Conservation (phyloP, 2,797 vertebrate genomes). For the Sebastes matsubarae region DNA sequence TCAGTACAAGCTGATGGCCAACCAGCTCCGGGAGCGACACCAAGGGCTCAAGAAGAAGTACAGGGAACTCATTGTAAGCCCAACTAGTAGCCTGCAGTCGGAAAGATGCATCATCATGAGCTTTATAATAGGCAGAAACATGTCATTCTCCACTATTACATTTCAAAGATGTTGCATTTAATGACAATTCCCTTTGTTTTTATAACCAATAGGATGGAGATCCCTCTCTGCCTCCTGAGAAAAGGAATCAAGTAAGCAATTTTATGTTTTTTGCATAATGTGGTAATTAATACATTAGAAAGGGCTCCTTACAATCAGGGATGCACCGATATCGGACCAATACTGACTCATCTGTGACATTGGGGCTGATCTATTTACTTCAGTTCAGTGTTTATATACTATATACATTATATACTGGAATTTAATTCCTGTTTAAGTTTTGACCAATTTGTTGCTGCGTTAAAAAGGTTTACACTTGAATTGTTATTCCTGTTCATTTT, state of each 20-base stretch:
- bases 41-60: slow-evolving; percentile 97
- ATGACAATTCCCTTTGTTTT: neutral
- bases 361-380: too few relatives aligned
- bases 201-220: slow-evolving; percentile 90
- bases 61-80: slow-evolving; percentile 92
- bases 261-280: neutral
- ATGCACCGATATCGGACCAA: too few relatives aligned
- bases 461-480: too few relatives aligned
- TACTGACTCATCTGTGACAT: too few relatives aligned
- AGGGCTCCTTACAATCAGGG: too few relatives aligned
- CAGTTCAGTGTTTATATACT: too few relatives aligned
- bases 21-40: slow-evolving; percentile 94
- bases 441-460: too few relatives aligned
- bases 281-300: too few relatives aligned
- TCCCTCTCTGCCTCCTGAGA: slow-evolving; percentile 93
- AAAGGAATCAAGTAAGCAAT: slow-evolving; percentile 91
- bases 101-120: neutral
- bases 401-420: too few relatives aligned
- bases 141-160: neutral
- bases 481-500: too few relatives aligned
- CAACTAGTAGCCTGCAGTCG: neutral
- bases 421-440: too few relatives aligned
- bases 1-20: slow-evolving; percentile 98
- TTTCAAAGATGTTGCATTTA: neutral
- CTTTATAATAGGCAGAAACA: neutral